A percentile compares a stretch with the other conserved stretches of the same genome.
phyloP scores from a whole-genome alignment of 2,888 invertebrate genomes.

The Rhagonycha lutea region DNA sequence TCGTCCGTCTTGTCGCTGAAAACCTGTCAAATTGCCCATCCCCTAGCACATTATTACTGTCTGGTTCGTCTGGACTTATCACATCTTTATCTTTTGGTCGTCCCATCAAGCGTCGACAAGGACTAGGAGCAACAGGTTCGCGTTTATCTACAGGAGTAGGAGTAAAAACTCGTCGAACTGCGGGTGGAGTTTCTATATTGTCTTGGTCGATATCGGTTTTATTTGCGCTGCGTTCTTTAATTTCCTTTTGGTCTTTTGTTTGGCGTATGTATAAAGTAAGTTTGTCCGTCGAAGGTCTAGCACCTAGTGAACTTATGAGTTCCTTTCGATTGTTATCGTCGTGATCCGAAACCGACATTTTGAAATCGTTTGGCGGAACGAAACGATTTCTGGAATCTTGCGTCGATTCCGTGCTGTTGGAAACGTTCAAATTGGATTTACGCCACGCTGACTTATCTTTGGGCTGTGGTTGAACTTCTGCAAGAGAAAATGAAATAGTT shows the following conservation, averaged over 20 bases:
- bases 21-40: constrained; percentile 85
- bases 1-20: constrained; percentile 79
- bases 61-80: constrained; percentile 49
- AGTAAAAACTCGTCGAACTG: constrained; percentile 70
- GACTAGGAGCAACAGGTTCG: constrained; percentile 55
- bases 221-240: constrained; percentile 56
- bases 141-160: constrained; percentile 64
- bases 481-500: constrained; percentile 23
- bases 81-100: constrained; percentile 39
- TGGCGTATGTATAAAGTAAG: constrained; percentile 64
- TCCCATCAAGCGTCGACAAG: constrained; percentile 60
- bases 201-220: constrained; percentile 87
- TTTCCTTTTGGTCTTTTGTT: constrained; percentile 47
- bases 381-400: constrained; percentile 64
- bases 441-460: constrained; percentile 81
- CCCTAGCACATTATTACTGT: constrained; percentile 62
- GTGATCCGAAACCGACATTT: constrained; percentile 59
- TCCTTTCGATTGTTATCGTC: constrained; percentile 56
- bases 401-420: constrained; percentile 67
- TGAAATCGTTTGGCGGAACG: constrained; percentile 50
- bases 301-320: constrained; percentile 62
- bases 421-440: constrained; percentile 69
- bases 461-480: constrained; percentile 53
- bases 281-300: constrained; percentile 58
- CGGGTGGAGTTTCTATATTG: constrained; percentile 89